Evolutionary conservation across 2,113 vertebrate species (phyloP), one percentile per base, ranked within the genome.

Genomic region (Lepisosteus oculatus): DNA sequence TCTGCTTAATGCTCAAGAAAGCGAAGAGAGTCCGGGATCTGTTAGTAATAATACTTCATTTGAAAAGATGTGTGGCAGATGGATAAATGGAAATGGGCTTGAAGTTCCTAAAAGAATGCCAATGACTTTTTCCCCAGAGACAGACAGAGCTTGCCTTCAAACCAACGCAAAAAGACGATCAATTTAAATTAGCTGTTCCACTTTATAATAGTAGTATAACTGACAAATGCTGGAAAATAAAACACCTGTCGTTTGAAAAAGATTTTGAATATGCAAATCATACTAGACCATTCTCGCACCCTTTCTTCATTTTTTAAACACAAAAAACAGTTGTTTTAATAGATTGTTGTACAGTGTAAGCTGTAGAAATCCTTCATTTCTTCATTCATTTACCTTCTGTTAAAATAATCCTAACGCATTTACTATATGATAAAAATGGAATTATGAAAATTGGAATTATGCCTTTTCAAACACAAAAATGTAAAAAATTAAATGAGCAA

Each of bases 21-120:
- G 42, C 17, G 4, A 65, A 41, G 42, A 65, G 17, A 9, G 17
- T 29, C 62, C 42, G n/a, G 9, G 62, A 7, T 65, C 62, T 65
- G 62, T 6, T 9, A 65, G 17, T 3, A 65, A 65, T 65, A 65
- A 65, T 65, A 13, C 29, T 65, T 65, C 6, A 65, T 65, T 41
- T 65, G 3, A 65, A 29, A 65, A 42, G n/a, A 65, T 65, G 8
- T 65, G 62, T 41, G 29, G 62, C 62, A 65, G 62, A 42, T 65
- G 62, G 29, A 65, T 65, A 65, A 65, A 65, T 43, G 62, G 62
- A 65, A 65, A 65, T 43, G 29, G 62, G 62, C 15, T 12, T 41
- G 29, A 65, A 65, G 62, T 43, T 3, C 17, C 62, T 65, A 42
- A 11, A 65, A 4, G 62, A 42, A 3, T 65, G 62, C 62, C 62